Evolutionary conservation across 2,113 vertebrate genomes (phyloP), one percentile per base, ranked within the genome.

Genomic region (Fulica atra): DNA sequence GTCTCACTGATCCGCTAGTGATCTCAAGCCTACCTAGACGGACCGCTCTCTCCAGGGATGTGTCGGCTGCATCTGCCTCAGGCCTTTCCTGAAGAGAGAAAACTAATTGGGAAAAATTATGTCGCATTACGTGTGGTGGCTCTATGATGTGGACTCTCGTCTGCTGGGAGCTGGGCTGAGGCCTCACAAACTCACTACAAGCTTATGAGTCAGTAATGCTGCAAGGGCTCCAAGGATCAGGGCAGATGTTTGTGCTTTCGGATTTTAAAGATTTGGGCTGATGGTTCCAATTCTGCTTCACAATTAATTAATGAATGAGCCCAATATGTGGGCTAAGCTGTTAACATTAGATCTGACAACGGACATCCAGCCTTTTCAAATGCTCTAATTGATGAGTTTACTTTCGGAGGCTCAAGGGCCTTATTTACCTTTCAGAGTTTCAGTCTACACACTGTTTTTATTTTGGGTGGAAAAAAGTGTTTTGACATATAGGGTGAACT

Each of bases 1-100:
- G 80, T 10, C 89, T 95, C 65, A 76, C 69, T 94, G 76, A 88
- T 95, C 87, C 6, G 7, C 79, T 80, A 92, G 92, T 91, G 92
- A 96, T 97, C 95, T 95, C 48, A 0, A 93, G 86, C 65, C 90
- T 98, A 89, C 92, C 94, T 96, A 95, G 92, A 87, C 23, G 20
- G 93, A 42, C 79, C 10, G 20, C 33, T 54, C 72, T 96, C 97
- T 95, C 96, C 68, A 51, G 92, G 93, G 96, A 95, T 94, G 85
- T 82, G 93, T 93, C 93, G 96, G 95, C 94, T 96, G 89, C 89
- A 83, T 92, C 74, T 1, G 91, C 84, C 86, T 97, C 82, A 77
- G 92, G 89, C 86, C 80, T 96, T 97, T 96, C 86, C 94, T 95
- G 90, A 97, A 96, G 79, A 97, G 71, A 97, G 76, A 96, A 71